Evolutionary conservation across 2,113 vertebrate species (phyloP), one percentile per base, ranked within the genome.

Genomic region (Heterotis niloticus): DNA sequence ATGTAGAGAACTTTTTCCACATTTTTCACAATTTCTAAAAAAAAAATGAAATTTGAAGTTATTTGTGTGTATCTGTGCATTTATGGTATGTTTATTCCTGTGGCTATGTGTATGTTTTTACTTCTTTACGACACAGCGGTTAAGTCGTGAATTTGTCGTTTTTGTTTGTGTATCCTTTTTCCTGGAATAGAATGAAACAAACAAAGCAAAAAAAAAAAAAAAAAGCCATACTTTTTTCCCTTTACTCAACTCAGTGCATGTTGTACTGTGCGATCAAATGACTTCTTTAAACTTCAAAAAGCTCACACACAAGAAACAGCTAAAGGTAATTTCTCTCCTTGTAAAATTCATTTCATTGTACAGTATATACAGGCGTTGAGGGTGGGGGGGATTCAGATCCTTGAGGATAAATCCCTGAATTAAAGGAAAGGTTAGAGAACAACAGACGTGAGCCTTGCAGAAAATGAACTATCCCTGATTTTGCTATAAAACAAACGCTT

Each of bases 171-270:
- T 86, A 83, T 79, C 82, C 7, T 80, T 87, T 81, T 81, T 64
- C 82, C 85, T 70, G 66, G 54, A 80, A 64, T 75, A 81, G 85
- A 65, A 2, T 44, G 34, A 44, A 44, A n/a, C n/a, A 44, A 44
- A 44, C 34, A 44, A 44, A 87, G 86, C 81, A 80, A 84, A 82
- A 85, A 52, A 60, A 74, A 80, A 67, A 54, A 64, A 54, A 87
- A 79, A 84, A 82, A 82, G 79, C 80, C 76, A 83, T 88, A 76
- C 82, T 88, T 26, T 44, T 44, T 94, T 96, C 94, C 95, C 94
- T 96, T 98, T 95, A 92, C 88, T 92, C 90, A 94, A 86, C 90
- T 96, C 95, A 98, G 95, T 96, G 96, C 96, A 96, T 95, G 94
- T 88, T 92, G 54, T 74, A 17, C 24, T 57, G 87, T 91, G 88